phyloP scores from a whole-genome alignment of 2,888 invertebrate genomes.

The Silvanus unidentatus region DNA sequence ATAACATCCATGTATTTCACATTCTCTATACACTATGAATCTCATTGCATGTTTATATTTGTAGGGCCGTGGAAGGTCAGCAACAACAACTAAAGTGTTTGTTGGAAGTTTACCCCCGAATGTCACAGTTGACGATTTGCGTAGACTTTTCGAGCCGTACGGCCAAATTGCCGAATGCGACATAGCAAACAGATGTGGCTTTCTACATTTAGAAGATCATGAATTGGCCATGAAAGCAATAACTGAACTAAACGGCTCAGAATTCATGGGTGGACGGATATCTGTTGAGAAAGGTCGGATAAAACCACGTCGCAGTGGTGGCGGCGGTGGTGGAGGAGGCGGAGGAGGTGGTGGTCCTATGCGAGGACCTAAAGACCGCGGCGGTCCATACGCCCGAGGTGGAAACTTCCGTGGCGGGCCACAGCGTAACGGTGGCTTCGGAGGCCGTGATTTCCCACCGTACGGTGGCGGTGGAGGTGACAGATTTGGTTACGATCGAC shows the following conservation, averaged over 20 bases:
- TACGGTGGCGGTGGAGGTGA: constrained; percentile 19
- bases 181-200: constrained; percentile 90
- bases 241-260: constrained; percentile 69
- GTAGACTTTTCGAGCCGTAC: constrained; percentile 77
- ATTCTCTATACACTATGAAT: too few relatives aligned
- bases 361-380: constrained; percentile 50
- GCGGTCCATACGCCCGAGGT: constrained; percentile 41
- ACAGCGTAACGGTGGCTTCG: constrained; percentile 15
- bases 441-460: constrained; percentile 10
- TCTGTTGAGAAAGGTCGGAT: constrained; percentile 79
- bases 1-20: too few relatives aligned
- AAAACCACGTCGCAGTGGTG: constrained; percentile 60
- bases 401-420: constrained; percentile 29
- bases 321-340: constrained; percentile 46
- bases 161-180: constrained; percentile 90
- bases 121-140: constrained; percentile 75
- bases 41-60: constrained; percentile 1
- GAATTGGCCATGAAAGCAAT: constrained; percentile 80
- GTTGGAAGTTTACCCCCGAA: constrained; percentile 86
- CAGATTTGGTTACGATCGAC: constrained; percentile 22
- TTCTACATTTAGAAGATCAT: constrained; percentile 82
- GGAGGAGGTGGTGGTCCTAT: constrained; percentile 48
- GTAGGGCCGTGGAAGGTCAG: constrained; percentile 39
- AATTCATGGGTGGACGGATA: constrained; percentile 78
- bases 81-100: constrained; percentile 67